phyloP scores from a whole-genome alignment of 2,797 vertebrate species.

The Protosalanx chinensis region DNA sequence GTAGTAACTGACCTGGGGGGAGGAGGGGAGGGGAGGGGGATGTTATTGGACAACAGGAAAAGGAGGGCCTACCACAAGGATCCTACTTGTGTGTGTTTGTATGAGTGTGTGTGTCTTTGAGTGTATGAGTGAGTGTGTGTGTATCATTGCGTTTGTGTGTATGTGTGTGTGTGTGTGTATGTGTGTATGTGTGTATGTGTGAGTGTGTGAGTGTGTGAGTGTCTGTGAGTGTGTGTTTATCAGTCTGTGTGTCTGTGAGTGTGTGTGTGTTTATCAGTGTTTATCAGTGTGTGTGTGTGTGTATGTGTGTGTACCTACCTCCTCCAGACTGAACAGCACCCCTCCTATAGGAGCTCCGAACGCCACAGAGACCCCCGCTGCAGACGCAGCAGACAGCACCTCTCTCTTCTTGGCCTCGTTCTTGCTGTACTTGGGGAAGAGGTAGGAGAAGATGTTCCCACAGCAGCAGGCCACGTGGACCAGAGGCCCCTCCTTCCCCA shows the following conservation, averaged over 20 bases:
- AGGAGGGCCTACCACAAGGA: too few species aligned
- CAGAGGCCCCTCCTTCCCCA: conserved; percentile 96
- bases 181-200: not conserved
- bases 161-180: not conserved
- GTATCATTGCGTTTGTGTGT: not conserved
- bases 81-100: too few species aligned
- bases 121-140: too few species aligned
- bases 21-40: not conserved
- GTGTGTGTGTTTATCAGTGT: not conserved
- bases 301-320: conserved; percentile 70
- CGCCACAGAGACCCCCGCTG: conserved; percentile 96
- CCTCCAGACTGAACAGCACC: conserved; percentile 97
- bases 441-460: conserved; percentile 99
- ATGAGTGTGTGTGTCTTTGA: too few species aligned
- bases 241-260: not conserved
- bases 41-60: not conserved
- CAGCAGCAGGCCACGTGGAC: conserved; percentile 99
- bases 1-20: conserved; percentile 93
- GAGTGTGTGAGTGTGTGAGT: too few species aligned
- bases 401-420: conserved; percentile 99
- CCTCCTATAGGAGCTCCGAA: conserved; percentile 98
- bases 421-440: conserved; percentile 99
- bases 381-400: conserved; percentile 96
- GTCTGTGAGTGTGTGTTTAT: not conserved
- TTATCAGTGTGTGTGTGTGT: too few species aligned